These are phyloP conservation scores for Ianthella basta DNA, from an alignment of 37 sponge, comb jelly and placozoan genomes.

Conservation along the genomic window DNA sequence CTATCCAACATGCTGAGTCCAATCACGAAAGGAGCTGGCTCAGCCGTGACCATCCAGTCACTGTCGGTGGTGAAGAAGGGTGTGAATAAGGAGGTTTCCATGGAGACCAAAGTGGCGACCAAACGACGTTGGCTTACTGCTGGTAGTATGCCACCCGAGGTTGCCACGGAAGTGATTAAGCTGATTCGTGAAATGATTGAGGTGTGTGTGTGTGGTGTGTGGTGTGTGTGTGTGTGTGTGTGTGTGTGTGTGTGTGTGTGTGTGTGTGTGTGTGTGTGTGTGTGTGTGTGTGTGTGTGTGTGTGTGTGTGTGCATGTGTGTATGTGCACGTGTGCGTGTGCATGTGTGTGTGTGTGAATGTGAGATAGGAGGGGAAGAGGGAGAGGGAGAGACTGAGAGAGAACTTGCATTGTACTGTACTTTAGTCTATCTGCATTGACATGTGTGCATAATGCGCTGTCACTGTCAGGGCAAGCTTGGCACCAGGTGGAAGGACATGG, in stretches of 20 bases:
- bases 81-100: constrained; percentile 53
- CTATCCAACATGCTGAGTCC: constrained; percentile 14
- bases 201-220: constrained; percentile 29
- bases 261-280: constrained; percentile 18
- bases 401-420: background rate
- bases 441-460: no score
- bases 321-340: constrained; percentile 1
- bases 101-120: constrained; percentile 48
- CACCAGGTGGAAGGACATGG: constrained; percentile 72
- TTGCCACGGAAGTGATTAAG: constrained; percentile 82
- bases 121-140: constrained; percentile 85
- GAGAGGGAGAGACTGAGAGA: background rate
- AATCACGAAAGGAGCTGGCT: background rate
- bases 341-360: constrained; percentile 14
- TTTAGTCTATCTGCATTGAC: background rate
- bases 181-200: constrained; percentile 83
- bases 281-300: background rate
- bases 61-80: constrained; percentile 23
- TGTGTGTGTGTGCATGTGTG: background rate
- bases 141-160: constrained; percentile 62
- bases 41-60: constrained; percentile 27
- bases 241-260: background rate
- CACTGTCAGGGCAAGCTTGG: constrained; percentile 60
- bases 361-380: no score
- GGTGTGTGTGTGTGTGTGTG: background rate